Conservation (phyloP, 2,113 vertebrate species). For the Thalassoma bifasciatum region DNA sequence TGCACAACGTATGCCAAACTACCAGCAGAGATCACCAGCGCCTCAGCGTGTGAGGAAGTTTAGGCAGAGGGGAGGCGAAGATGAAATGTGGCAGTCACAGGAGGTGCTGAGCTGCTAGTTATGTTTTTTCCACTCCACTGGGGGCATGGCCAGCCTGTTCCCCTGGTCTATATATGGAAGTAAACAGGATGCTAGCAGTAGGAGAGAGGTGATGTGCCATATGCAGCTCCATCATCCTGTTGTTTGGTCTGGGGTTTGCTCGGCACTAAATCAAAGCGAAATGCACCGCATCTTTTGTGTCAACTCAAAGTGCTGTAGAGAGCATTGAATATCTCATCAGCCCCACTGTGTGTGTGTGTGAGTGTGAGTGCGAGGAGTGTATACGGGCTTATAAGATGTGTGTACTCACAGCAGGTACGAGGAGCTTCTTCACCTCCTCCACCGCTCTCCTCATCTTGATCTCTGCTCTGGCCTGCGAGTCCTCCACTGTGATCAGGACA, state of each 20-base stretch:
- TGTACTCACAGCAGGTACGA: conserved; percentile 86
- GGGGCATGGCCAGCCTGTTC: conserved; percentile 67
- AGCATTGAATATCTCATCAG: conserved; percentile 15
- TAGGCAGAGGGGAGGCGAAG: conserved; percentile 54
- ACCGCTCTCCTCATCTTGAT: conserved; percentile 87
- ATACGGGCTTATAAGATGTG: not conserved
- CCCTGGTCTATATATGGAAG: conserved; percentile 58
- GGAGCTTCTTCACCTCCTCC: conserved; percentile 89
- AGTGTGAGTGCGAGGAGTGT: not conserved
- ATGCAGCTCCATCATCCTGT: conserved; percentile 45
- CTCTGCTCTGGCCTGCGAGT: conserved; percentile 86
- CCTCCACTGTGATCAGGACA: conserved; percentile 87
- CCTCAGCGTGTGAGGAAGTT: conserved; percentile 52
- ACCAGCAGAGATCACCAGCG: conserved; percentile 45
- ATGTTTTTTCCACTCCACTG: conserved; percentile 60
- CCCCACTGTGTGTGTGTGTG: not conserved
- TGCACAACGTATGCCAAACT: conserved; percentile 30
- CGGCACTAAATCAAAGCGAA: conserved; percentile 18
- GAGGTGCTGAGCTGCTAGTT: conserved; percentile 48
- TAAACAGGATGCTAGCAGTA: conserved; percentile 72
- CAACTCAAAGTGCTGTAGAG: not conserved
- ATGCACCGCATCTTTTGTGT: not conserved
- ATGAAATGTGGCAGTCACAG: conserved; percentile 61
- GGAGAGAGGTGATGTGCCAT: conserved; percentile 52
- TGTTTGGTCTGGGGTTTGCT: conserved; percentile 26